Conservation (phyloP, 2,113 vertebrate genomes). For the Dipodomys spectabilis region DNA sequence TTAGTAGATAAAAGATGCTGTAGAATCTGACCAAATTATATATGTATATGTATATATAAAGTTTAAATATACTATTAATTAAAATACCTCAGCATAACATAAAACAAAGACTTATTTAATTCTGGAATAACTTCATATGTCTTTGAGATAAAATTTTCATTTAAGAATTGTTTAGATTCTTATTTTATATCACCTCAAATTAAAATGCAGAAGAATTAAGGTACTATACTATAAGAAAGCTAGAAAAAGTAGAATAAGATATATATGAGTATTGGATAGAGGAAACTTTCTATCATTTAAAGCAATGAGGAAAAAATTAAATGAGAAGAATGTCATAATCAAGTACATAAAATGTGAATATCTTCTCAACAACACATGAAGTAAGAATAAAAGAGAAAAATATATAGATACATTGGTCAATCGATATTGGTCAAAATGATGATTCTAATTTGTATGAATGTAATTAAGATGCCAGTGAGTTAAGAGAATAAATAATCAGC, state of each 20-base stretch:
- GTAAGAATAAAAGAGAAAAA: background rate
- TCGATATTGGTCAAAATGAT: background rate
- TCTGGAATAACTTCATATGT: background rate
- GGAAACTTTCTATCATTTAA: background rate
- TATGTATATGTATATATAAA: no score
- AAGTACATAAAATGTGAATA: conserved; percentile 7
- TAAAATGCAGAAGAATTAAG: background rate
- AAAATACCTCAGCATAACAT: background rate
- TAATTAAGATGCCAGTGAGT: background rate
- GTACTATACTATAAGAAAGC: background rate
- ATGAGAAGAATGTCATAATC: background rate
- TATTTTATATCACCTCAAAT: background rate
- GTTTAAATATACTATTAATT: conserved; percentile 13
- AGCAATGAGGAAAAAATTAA: conserved; percentile 7
- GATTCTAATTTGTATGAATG: background rate
- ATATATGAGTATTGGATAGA: background rate
- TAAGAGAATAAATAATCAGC: background rate
- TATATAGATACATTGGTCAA: background rate
- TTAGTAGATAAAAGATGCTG: background rate
- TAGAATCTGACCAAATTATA: background rate
- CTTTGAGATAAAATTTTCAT: background rate
- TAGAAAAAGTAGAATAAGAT: background rate
- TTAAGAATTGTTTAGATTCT: background rate
- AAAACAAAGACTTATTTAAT: background rate
- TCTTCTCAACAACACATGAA: conserved; percentile 18